Conservation (phyloP, 1,140 invertebrate genomes). For the Galleria mellonella region DNA sequence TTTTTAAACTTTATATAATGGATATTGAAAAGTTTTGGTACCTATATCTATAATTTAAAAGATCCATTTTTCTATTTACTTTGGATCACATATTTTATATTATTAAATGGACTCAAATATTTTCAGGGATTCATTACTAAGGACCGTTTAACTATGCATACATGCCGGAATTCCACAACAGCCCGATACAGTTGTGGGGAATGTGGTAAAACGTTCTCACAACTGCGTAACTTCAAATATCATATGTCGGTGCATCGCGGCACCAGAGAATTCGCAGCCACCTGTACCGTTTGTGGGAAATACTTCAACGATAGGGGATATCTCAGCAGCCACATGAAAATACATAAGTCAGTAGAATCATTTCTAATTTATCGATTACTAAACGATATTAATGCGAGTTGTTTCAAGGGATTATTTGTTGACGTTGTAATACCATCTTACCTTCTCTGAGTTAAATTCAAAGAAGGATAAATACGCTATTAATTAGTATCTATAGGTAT, state of each 20-base stretch:
- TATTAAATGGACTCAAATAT: not conserved
- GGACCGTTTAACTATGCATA: slow-evolving; percentile 24
- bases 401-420: too few relatives aligned
- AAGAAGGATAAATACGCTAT: too few relatives aligned
- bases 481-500: too few relatives aligned
- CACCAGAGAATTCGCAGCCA: slow-evolving; percentile 83
- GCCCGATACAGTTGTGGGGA: slow-evolving; percentile 83
- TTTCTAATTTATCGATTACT: too few relatives aligned
- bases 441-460: too few relatives aligned
- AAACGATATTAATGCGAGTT: too few relatives aligned
- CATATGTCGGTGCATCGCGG: slow-evolving; percentile 84
- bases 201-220: slow-evolving; percentile 86
- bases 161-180: slow-evolving; percentile 8
- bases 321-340: slow-evolving; percentile 86
- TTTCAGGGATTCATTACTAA: slow-evolving; percentile 31
- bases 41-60: too few relatives aligned
- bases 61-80: too few relatives aligned
- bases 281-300: slow-evolving; percentile 85
- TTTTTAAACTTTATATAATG: too few relatives aligned
- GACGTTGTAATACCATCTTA: too few relatives aligned
- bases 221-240: slow-evolving; percentile 85
- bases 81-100: too few relatives aligned
- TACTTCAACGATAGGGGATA: slow-evolving; percentile 86
- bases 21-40: too few relatives aligned
- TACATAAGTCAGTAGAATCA: slow-evolving; percentile 74